Base-by-base conservation (phyloP, 2,797 vertebrate genomes). In the Neopelma chrysocephalum region DNA sequence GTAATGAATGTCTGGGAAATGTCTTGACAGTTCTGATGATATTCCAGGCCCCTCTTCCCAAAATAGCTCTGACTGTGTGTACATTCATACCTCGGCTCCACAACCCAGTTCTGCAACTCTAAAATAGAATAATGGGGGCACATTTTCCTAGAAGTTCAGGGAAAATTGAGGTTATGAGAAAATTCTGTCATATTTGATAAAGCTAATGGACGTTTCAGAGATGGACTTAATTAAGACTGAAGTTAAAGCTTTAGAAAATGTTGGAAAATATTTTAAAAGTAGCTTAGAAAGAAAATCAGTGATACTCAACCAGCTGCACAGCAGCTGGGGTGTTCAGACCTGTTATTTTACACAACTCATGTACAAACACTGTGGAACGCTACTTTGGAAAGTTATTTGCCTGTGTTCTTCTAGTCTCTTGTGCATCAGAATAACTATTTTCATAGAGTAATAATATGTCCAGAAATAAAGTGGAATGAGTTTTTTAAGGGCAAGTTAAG, bases 371-470 rank as follows among this genome's bases (percentile, higher is more conserved):
- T 4, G 11, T 20, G 25, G 32, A n/a, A 47, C 6, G 32, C 4
- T 65, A 3, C 19, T 82, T 16, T 58, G 32, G 38, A 50, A 57
- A 57, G 40, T 2, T 0, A 18, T 58, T 38, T 42, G 3, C 23
- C 32, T 68, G 15, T 68, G 77, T 71, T 32, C 53, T 42, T 8
- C 26, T 21, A 10, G 22, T 31, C 36, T 43, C 42, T 21, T 42
- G 4, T 16, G 40, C 29, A 25, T 18, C 47, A 69, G 50, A 27
- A 43, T 9, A 53, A 71, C 42, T 32, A 38, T 53, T 79, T 47
- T 29, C 18, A 48, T 40, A 1, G 32, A 22, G 17, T 10, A 16
- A 45, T 1, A 0, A 5, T 20, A 31, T 5, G 32, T 15, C 48
- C 70, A 51, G n/a, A 47, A 64, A 51, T 14, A 20, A 54, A 4